Percentiles rank a stretch among this genome's conserved stretches.
Conservation (phyloP, 2,113 vertebrate species). For the Ophiodon elongatus region DNA sequence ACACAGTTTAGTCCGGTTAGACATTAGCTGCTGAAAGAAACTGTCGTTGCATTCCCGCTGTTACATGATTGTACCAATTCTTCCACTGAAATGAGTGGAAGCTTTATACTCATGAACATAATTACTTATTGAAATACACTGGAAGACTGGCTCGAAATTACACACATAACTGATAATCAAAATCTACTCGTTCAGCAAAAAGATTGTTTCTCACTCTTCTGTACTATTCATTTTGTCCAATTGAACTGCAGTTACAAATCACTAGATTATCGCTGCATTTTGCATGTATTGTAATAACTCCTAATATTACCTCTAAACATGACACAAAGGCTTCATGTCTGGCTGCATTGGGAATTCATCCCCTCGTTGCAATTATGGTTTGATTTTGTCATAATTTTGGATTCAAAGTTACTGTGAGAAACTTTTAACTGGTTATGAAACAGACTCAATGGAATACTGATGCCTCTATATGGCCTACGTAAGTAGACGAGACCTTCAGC, state of each 20-base stretch:
- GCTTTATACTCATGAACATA: not conserved
- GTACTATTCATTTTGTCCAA: not conserved
- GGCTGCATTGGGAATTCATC: not conserved
- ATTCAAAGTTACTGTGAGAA: not conserved
- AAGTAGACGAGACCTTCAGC: not conserved
- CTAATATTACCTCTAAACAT: not conserved
- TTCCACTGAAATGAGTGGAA: not conserved
- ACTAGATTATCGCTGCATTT: not conserved
- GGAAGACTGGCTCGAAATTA: not conserved
- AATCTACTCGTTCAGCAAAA: not conserved
- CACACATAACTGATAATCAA: not conserved
- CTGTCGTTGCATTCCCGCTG: not conserved
- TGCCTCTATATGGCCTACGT: not conserved
- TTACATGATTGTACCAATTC: not conserved
- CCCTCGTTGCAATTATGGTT: not conserved
- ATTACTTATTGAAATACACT: not conserved
- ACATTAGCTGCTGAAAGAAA: not conserved
- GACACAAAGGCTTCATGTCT: not conserved
- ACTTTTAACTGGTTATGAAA: not conserved
- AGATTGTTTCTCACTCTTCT: not conserved
- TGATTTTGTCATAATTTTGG: not conserved
- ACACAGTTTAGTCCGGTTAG: not conserved
- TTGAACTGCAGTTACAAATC: not conserved
- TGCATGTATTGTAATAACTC: not conserved
- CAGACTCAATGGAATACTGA: not conserved